Base-by-base conservation (phyloP, 2,888 invertebrate species). In the Brachypterus glaber region DNA sequence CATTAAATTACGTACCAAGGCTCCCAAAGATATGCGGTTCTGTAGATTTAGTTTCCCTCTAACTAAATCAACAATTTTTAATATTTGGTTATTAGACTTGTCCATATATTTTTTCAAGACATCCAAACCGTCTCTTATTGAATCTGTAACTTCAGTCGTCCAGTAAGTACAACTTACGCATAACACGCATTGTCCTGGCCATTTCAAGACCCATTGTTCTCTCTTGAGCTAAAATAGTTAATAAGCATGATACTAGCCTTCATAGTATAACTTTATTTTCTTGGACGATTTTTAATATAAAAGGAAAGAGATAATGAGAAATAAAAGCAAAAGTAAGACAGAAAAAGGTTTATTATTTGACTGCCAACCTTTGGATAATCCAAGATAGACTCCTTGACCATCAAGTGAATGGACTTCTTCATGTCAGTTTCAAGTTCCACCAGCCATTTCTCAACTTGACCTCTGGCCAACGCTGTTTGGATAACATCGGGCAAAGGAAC, bases 381-480 rank as follows among this genome's bases (percentile, higher is more conserved):
- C 25, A 77, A 73, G 47, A 85, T 77, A 0, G 90, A 77, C 29
- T 73, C 69, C 4, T 71, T 63, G 11, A 90, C 77, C 57, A 76
- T 79, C 42, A 74, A 69, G 51, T 82, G 83, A 1, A 95, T 71
- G n/a, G 92, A 92, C 47, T 79, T 76, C 55, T 90, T 83, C 92
- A 96, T 95, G 42, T 81, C 75, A 7, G 65, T 66, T 63, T 95
- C 93, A 31, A 96, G 67, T 57, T 93, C 90, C 5, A 87, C 65
- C 36, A 96, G 68, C 96, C 95, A 96, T 69, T 90, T 93, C 63
- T 96, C 96, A 1, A 96, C 95, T 69, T 92, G 92, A 36, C 95
- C 95, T 50, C 90, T 73, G 2, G 88, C 91, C 41, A 85, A 79
- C 0, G 78, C 76, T 1, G 93, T 93, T 25, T 82, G 82, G 49